These are phyloP conservation scores for Cydia fagiglandana DNA, from an alignment of 1,140 invertebrate genomes.

Conservation along the genomic window DNA sequence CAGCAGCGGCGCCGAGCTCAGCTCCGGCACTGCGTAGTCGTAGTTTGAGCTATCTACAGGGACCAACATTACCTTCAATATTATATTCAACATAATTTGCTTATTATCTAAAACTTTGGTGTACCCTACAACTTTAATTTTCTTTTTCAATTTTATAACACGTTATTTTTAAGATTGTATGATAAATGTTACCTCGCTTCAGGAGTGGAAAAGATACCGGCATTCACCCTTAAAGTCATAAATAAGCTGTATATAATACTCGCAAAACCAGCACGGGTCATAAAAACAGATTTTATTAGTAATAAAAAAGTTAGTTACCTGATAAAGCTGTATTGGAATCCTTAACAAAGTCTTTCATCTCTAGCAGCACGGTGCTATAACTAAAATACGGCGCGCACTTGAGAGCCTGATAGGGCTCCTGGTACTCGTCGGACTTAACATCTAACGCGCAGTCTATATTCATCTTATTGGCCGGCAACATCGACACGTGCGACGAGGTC, in stretches of 20 bases:
- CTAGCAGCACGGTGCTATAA: constrained; percentile 88
- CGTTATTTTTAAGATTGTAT: background rate
- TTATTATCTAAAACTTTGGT: too few relatives aligned
- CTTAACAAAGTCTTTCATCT: constrained; percentile 85
- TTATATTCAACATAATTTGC: too few relatives aligned
- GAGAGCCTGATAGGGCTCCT: constrained; percentile 88
- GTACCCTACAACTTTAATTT: too few relatives aligned
- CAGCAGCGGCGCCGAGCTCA: constrained; percentile 84
- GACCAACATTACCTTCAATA: background rate
- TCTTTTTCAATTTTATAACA: too few relatives aligned
- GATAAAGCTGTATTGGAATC: constrained; percentile 81
- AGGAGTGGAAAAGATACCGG: background rate
- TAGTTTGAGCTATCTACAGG: constrained; percentile 78
- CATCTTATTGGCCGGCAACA: constrained; percentile 79
- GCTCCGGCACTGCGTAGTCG: constrained; percentile 88
- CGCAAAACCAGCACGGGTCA: background rate
- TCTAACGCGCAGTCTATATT: constrained; percentile 75
- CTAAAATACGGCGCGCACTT: constrained; percentile 89
- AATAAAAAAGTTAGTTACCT: constrained; percentile 52
- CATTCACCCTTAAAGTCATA: background rate
- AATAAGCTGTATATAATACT: background rate
- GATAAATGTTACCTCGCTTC: background rate
- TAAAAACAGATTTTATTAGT: background rate
- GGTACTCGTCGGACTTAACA: constrained; percentile 87
- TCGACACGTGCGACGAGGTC: constrained; percentile 59